Evolutionary conservation across 2,113 vertebrate genomes (phyloP).

Genomic region (Xiphophorus maculatus): DNA sequence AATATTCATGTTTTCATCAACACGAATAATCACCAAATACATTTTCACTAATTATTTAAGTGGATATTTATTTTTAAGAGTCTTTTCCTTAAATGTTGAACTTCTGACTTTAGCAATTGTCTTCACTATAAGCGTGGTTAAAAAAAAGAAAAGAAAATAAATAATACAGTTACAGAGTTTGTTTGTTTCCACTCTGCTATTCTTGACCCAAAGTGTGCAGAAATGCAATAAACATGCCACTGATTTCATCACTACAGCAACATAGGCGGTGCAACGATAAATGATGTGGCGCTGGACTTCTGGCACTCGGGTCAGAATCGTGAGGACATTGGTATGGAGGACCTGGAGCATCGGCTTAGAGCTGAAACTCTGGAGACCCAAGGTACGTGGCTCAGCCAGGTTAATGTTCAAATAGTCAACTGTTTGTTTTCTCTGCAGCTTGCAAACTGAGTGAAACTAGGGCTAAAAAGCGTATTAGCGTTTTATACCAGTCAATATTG

Average conservation of each 20-base stretch:
- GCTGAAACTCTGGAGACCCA: slow-evolving; percentile 81
- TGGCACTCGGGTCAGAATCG: slow-evolving; percentile 86
- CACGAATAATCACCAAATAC: too few species aligned
- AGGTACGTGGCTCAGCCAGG: slow-evolving; percentile 69
- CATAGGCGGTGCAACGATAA: slow-evolving; percentile 87
- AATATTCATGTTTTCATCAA: too few species aligned
- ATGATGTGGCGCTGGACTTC: slow-evolving; percentile 87
- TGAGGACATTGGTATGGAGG: slow-evolving; percentile 89
- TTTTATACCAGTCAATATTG: too few species aligned
- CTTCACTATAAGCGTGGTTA: too few species aligned
- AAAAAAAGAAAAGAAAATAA: too few species aligned
- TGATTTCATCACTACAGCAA: slow-evolving; percentile 80
- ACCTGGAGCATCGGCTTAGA: slow-evolving; percentile 85
- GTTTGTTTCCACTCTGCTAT: neutral
- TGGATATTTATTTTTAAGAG: too few species aligned
- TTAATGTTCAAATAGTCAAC: neutral
- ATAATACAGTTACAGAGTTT: neutral
- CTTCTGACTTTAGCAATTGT: too few species aligned
- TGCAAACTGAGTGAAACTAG: too few species aligned
- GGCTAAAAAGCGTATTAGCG: too few species aligned
- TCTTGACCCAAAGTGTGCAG: neutral
- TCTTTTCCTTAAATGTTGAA: too few species aligned
- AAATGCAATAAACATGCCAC: neutral
- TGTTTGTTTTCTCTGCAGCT: too few species aligned
- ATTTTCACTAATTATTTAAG: too few species aligned